Conservation (phyloP, 37 sponge, comb jelly and placozoan species). For the Cliona cf. orientalis region DNA sequence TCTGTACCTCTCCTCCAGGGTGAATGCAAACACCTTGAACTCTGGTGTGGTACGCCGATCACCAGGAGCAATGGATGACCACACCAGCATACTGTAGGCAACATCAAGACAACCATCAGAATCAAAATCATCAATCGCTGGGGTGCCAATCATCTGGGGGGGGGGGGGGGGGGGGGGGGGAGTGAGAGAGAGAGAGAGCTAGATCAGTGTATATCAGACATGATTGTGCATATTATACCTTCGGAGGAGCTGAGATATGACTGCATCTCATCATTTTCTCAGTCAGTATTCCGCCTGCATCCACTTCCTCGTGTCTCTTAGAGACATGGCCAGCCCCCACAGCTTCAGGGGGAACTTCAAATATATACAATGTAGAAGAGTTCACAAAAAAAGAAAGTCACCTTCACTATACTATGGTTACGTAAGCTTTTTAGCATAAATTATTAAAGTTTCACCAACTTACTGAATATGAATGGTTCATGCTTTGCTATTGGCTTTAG, state of each 20-base stretch:
- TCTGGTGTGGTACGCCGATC: too few relatives aligned
- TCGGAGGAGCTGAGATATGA: conserved; percentile 16
- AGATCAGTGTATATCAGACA: neutral
- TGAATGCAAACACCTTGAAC: conserved; percentile 11
- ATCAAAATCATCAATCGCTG: conserved; percentile 58
- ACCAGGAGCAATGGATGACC: neutral
- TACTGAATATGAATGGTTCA: conserved; percentile 44
- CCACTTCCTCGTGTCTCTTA: too few relatives aligned
- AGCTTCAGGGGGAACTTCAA: too few relatives aligned
- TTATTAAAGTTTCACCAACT: conserved; percentile 16
- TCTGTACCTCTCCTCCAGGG: conserved; percentile 34
- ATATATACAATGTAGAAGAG: too few relatives aligned
- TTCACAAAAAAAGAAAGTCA: too few relatives aligned
- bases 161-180: neutral
- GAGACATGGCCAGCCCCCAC: too few relatives aligned
- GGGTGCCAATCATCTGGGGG: neutral
- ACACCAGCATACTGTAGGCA: conserved; percentile 30
- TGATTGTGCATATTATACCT: neutral
- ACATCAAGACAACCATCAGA: conserved; percentile 59
- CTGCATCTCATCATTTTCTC: conserved; percentile 1
- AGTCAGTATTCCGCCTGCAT: too few relatives aligned
- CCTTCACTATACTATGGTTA: too few relatives aligned
- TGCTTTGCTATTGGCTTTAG: conserved; percentile 35
- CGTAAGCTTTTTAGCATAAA: neutral
- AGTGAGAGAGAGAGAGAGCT: too few relatives aligned